Base-by-base conservation (phyloP, 2,888 invertebrate species). In the Liopterus haemorrhoidalis region DNA sequence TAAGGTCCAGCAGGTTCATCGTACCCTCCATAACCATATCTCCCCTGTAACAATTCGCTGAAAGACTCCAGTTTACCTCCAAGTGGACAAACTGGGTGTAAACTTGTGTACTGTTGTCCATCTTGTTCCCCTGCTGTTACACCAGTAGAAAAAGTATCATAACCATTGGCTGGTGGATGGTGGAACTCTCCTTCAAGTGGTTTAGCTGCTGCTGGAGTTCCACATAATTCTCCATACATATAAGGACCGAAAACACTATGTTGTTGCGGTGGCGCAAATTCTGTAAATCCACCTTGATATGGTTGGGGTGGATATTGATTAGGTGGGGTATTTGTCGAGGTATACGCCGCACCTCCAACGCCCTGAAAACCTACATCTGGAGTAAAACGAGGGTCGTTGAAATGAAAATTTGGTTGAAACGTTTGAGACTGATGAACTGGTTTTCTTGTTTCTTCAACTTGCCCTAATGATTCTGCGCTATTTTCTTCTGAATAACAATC, bases 21-120 rank as follows among this genome's bases (percentile, higher is more conserved):
- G 57, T 72, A 70, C 20, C 70, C 65, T 57, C 61, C 64, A 45
- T 75, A 75, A 37, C 69, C 68, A 54, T 76, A 78, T 49, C 76
- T 68, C 14, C 73, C 72, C 50, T 75, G 73, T 21, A 81, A 65
- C 44, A 81, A 66, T 52, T 79, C 81, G 4, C 81, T 76, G 58
- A 81, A 81, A 1, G 81, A 76, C 60, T 86, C 85, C 56, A 85
- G 70, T 68, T 85, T 82, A 68, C 74, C 81, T 61, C 74, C 76
- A 67, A 64, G 65, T 61, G 75, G 73, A 67, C 77, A 75, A 54
- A 81, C 74, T 44, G 81, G 75, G 68, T 77, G 80, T 58, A 85
- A 68, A 60, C 77, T 82, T 27, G 81, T 79, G 65, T 84, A 85
- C 57, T 80, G 73, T 56, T 65, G 71, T 57, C 79, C 73, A 56